Base-by-base conservation (phyloP, 2,797 vertebrate genomes). In the Erethizon dorsatum region DNA sequence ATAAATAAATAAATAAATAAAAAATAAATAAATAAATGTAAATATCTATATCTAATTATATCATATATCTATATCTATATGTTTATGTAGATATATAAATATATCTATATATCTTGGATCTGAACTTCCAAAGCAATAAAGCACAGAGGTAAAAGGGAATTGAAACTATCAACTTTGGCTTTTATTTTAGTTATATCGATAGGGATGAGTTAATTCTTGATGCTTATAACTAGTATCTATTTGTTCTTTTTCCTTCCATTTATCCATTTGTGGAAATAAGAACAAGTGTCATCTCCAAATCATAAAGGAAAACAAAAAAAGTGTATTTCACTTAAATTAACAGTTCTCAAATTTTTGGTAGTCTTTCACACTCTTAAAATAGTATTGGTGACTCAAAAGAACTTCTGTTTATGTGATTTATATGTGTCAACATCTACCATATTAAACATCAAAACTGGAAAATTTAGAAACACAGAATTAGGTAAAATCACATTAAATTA, bases 181-280 rank as follows among this genome's bases (percentile, higher is more conserved):
- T 78, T 65, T 56, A 22, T 83, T 88, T 87, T 75, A 80, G 56
- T 84, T 84, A 37, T 75, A 2, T 22, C 18, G 80, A 5, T 59
- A 93, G 24, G 26, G 37, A 9, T 50, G 22, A 54, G 9, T 61
- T 88, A 67, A 75, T 79, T 83, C 6, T 85, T 96, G 37, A 59
- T 84, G 65, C 79, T 67, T 80, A 92, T n/a, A 78, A 80, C 2
- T 69, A 77, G 2, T 54, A 54, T 61, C 12, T 56, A 80, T 82
- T 75, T 83, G 6, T 69, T 89, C 20, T 78, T 96, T 92, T 71
- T 88, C 26, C 20, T 83, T 73, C n/a, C 91, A 85, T n/a, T 33
- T 37, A 83, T 83, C 87, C 11, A 69, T 37, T 37, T 65, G 2
- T 65, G 83, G 37, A 79, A 90, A 57, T 78, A 87, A 88, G 82